A percentile compares a stretch with the other conserved stretches of the same genome.
phyloP scores from a whole-genome alignment of 2,797 vertebrate genomes.

The Carapus acus region DNA sequence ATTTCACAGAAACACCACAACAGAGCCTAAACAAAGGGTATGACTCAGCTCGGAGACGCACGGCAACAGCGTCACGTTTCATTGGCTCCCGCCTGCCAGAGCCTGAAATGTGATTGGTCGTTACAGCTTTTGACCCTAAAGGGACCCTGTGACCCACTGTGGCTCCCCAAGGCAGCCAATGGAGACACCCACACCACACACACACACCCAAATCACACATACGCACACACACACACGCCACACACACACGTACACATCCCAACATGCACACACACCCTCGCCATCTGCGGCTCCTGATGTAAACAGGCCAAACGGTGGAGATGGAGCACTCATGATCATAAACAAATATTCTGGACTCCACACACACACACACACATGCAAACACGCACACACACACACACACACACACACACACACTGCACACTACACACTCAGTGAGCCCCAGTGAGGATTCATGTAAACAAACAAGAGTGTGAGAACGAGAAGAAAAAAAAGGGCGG shows the following conservation, averaged over 20 bases:
- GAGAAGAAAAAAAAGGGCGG: constrained; percentile 14
- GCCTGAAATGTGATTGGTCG: constrained; percentile 61
- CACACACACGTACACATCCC: constrained; percentile 12
- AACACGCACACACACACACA: constrained; percentile 12
- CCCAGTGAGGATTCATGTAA: constrained; percentile 20
- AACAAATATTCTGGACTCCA: too few relatives aligned
- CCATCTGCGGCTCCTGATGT: constrained; percentile 1
- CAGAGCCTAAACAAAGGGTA: constrained; percentile 47
- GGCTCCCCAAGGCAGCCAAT: too few relatives aligned
- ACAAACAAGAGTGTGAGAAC: constrained; percentile 30
- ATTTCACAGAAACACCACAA: constrained; percentile 39
- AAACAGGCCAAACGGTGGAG: too few relatives aligned
- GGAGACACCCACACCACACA: constrained; percentile 61
- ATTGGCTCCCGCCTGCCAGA: constrained; percentile 52
- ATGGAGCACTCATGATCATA: neutral
- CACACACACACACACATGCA: too few relatives aligned
- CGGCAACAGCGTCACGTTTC: constrained; percentile 43
- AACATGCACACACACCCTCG: constrained; percentile 12
- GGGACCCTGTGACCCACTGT: constrained; percentile 54
- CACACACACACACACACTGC: neutral
- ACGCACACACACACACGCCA: constrained; percentile 36
- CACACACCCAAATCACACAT: constrained; percentile 57
- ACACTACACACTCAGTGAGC: constrained; percentile 26
- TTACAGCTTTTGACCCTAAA: constrained; percentile 68
- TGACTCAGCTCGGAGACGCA: constrained; percentile 47